Conservation (phyloP, 2,113 vertebrate species). For the Redunca redunca region DNA sequence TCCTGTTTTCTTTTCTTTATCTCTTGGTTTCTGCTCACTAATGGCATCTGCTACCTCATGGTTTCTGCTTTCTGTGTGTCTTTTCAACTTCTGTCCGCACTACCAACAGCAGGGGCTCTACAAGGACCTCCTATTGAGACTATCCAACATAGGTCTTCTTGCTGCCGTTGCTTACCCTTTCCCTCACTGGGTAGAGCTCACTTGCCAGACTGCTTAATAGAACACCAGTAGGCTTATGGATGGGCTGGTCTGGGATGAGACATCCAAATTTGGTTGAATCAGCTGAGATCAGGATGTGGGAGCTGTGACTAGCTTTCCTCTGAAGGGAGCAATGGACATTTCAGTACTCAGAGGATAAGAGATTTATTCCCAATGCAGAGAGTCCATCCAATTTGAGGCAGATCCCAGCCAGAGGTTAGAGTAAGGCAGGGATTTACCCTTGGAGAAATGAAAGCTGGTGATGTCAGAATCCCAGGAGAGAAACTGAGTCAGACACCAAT, state of each 20-base stretch:
- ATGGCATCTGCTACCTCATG: neutral
- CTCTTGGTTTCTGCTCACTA: neutral
- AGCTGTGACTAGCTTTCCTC: neutral
- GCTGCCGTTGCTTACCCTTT: neutral
- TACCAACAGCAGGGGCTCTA: neutral
- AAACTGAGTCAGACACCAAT: neutral
- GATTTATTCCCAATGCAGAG: neutral
- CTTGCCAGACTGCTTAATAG: neutral
- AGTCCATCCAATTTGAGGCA: neutral
- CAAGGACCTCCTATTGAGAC: neutral
- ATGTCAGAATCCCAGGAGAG: neutral
- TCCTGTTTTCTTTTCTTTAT: neutral
- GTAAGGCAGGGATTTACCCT: neutral
- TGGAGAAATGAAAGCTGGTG: conserved; percentile 1
- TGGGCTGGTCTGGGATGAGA: neutral
- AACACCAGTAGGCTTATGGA: neutral
- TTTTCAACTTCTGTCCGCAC: neutral
- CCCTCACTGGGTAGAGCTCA: neutral
- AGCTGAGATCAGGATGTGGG: neutral
- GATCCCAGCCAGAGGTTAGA: neutral
- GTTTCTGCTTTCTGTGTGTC: neutral
- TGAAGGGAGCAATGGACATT: neutral
- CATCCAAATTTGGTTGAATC: neutral
- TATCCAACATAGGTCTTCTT: neutral
- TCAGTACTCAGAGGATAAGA: neutral